These are phyloP conservation scores for Epizoanthus illoricatus DNA, from an alignment of 92 coral and sea anemone species.

Conservation along the genomic window DNA sequence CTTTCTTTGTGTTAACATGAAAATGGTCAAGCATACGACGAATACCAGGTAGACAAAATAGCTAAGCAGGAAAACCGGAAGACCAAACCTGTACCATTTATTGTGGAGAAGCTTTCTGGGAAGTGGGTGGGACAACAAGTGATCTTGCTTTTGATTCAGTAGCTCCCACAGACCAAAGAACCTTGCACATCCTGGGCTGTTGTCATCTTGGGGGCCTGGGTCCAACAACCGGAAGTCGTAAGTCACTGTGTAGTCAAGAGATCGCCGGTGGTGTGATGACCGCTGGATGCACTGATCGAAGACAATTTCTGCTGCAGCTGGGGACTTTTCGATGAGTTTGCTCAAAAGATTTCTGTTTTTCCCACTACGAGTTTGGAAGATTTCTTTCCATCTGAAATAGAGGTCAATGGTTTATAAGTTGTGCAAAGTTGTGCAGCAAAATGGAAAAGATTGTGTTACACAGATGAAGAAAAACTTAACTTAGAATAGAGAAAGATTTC, in stretches of 20 bases:
- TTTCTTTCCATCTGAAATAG: conserved; percentile 33
- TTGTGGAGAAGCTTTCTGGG: conserved; percentile 60
- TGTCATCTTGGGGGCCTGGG: conserved; percentile 66
- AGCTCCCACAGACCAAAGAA: conserved; percentile 68
- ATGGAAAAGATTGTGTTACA: too few relatives aligned
- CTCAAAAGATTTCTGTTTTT: conserved; percentile 57
- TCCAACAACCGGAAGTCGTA: conserved; percentile 83
- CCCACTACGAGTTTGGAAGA: conserved; percentile 29
- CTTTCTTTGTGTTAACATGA: conserved; percentile 62
- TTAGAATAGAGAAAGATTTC: too few relatives aligned
- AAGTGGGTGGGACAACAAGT: conserved; percentile 71
- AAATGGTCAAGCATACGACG: conserved; percentile 53
- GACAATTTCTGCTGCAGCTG: conserved; percentile 71
- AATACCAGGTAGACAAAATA: conserved; percentile 52
- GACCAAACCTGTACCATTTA: conserved; percentile 79
- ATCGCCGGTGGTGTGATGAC: conserved; percentile 48
- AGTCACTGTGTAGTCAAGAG: conserved; percentile 55
- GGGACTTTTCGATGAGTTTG: conserved; percentile 69
- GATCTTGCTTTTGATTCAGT: conserved; percentile 61
- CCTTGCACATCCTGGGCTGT: conserved; percentile 37
- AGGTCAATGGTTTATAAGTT: too few relatives aligned
- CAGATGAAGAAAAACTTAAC: too few relatives aligned
- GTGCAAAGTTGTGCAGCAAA: too few relatives aligned
- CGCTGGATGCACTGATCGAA: conserved; percentile 80
- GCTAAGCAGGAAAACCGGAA: conserved; percentile 55